Evolutionary conservation across 1,140 invertebrate genomes (phyloP), one percentile per base, ranked within the genome.

Genomic region (Ladona fulva): DNA sequence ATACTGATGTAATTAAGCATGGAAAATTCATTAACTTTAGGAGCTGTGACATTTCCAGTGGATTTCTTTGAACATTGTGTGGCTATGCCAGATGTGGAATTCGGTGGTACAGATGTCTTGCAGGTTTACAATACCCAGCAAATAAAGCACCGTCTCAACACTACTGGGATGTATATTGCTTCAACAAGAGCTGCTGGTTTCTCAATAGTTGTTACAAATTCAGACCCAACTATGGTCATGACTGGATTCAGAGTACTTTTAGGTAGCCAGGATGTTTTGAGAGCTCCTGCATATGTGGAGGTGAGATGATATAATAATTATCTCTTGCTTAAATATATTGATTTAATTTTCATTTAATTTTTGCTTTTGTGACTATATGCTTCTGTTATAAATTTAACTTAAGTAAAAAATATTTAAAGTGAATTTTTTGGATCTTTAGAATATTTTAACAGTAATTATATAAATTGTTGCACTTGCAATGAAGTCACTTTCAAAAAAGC

Each of bases 61-160:
- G 97, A 99, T 83, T 99, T 98, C 86, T 99, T 99, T 85, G 97
- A 99, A 85, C 94, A 97, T 83, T 98, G 96, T 84, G 92, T 92
- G 78, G 88, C 91, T 11, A 91, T 98, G 89, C 93, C 92, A 81
- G 97, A 99, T 81, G 91, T 98, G 0, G 97, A 98, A 84, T 98
- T 95, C 84, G 96, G 96, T 25, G 97, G 97, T 1, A 97, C 96
- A 84, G 97, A 99, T 87, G 84, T 99, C 0, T 85, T 99, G 0
- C 96, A 99, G 86, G 92, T 98, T 66, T 99, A 99, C 82, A 98
- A 98, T 83, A 91, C 92, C 0, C 90, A 92, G n/a, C 97, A 99
- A 84, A 89, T 99, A 1, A 99, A 98, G 85, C 92, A 96, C 80
- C 87, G 97, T 52, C 88, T 99, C 0, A 96, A 97, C 82, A 95